Conservation (phyloP, 1,140 invertebrate genomes). For the Dendrolimus punctatus region DNA sequence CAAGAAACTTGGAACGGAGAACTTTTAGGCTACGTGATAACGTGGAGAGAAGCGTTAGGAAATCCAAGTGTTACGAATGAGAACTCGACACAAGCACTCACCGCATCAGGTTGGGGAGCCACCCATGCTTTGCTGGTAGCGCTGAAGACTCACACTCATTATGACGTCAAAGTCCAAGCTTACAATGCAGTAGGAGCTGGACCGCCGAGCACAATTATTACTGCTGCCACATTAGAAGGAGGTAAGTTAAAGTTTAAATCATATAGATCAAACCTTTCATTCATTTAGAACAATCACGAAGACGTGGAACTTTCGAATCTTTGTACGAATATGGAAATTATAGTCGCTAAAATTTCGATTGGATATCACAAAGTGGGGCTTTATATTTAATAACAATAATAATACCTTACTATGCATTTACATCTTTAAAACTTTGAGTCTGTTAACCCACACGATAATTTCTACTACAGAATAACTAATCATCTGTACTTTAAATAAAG, state of each 20-base stretch:
- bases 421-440: too few relatives aligned
- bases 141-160: constrained; percentile 84
- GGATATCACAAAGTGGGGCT: too few relatives aligned
- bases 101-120: constrained; percentile 79
- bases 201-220: constrained; percentile 81
- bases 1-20: constrained; percentile 87
- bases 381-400: too few relatives aligned
- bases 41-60: constrained; percentile 68
- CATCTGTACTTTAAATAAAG: too few relatives aligned
- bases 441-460: too few relatives aligned
- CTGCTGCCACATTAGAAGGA: constrained; percentile 88
- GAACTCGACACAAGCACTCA: constrained; percentile 31
- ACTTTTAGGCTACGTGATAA: constrained; percentile 84
- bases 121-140: constrained; percentile 58
- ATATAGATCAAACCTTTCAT: too few relatives aligned
- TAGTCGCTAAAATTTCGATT: too few relatives aligned
- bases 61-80: neutral
- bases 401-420: too few relatives aligned
- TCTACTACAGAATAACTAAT: too few relatives aligned
- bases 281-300: too few relatives aligned
- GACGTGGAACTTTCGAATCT: too few relatives aligned
- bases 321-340: too few relatives aligned
- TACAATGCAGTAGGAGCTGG: constrained; percentile 89
- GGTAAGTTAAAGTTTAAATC: constrained; percentile 73
- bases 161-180: constrained; percentile 85